Conservation (phyloP, 2,113 vertebrate genomes). For the Notiomystis cincta region DNA sequence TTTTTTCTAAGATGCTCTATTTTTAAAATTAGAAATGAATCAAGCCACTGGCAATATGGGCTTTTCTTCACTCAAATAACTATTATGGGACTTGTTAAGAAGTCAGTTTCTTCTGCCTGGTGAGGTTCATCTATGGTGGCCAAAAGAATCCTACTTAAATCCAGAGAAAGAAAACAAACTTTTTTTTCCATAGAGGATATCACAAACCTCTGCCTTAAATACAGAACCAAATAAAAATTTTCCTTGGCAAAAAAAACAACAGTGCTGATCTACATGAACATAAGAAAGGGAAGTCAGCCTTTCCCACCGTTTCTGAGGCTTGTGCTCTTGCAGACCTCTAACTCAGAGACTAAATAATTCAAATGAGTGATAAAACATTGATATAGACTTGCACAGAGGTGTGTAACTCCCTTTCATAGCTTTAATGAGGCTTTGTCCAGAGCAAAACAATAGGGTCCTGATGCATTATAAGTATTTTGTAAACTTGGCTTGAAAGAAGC, state of each 20-base stretch:
- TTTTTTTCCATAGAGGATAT: not conserved
- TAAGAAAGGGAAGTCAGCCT: not conserved
- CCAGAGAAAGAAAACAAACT: not conserved
- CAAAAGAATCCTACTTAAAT: conserved; percentile 1
- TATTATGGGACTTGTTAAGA: not conserved
- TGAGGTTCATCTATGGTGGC: not conserved
- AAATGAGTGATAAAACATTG: not conserved
- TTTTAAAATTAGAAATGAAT: not conserved
- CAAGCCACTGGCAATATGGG: not conserved
- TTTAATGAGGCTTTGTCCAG: not conserved
- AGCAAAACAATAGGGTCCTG: not conserved
- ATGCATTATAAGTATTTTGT: not conserved
- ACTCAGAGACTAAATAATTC: not conserved
- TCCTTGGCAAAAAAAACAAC: not conserved
- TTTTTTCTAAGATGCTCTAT: not conserved
- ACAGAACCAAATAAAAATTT: not conserved
- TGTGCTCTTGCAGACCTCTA: not conserved
- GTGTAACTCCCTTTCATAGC: not conserved
- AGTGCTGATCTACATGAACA: not conserved
- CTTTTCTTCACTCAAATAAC: not conserved
- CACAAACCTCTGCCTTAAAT: not conserved
- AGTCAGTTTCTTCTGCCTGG: not conserved
- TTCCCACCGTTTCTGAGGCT: not conserved
- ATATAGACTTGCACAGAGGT: not conserved
- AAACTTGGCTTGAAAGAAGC: not conserved